phyloP scores from a whole-genome alignment of 1,140 invertebrate species.

The Aplysia californica region DNA sequence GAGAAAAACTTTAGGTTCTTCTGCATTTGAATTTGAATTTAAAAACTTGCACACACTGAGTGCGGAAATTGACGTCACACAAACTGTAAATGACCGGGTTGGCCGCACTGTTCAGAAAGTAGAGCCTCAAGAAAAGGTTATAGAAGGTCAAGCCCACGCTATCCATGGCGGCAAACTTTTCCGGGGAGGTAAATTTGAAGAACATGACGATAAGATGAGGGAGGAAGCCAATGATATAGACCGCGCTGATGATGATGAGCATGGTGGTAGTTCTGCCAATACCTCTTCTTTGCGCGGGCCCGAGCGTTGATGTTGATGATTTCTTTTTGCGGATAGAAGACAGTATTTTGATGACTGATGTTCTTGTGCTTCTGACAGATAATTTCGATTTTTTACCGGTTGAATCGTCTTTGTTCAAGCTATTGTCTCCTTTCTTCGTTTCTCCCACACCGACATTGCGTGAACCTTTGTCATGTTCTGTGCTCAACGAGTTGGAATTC shows the following conservation, averaged over 20 bases:
- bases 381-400: too few relatives aligned
- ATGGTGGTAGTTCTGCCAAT: constrained; percentile 35
- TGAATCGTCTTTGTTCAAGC: too few relatives aligned
- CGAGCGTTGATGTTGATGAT: background rate
- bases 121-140: constrained; percentile 43
- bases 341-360: background rate
- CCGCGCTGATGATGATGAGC: constrained; percentile 46
- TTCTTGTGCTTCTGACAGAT: too few relatives aligned
- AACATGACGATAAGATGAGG: constrained; percentile 43
- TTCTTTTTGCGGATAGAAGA: background rate
- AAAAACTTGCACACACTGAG: constrained; percentile 29
- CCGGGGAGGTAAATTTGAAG: constrained; percentile 25
- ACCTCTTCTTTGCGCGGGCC: background rate
- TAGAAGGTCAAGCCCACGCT: constrained; percentile 5
- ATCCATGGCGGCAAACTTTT: constrained; percentile 23
- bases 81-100: constrained; percentile 51
- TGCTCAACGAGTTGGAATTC: too few relatives aligned
- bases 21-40: background rate
- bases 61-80: constrained; percentile 41
- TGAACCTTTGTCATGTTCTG: too few relatives aligned
- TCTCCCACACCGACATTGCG: too few relatives aligned
- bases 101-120: constrained; percentile 49
- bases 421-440: too few relatives aligned
- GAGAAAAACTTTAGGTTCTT: too few relatives aligned
- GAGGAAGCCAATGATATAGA: constrained; percentile 44